Percentiles rank a stretch among this genome's conserved stretches.
These are phyloP conservation scores for Cyprinodon brontotheroides DNA, from an alignment of 2,113 vertebrate genomes.

Conservation along the genomic window DNA sequence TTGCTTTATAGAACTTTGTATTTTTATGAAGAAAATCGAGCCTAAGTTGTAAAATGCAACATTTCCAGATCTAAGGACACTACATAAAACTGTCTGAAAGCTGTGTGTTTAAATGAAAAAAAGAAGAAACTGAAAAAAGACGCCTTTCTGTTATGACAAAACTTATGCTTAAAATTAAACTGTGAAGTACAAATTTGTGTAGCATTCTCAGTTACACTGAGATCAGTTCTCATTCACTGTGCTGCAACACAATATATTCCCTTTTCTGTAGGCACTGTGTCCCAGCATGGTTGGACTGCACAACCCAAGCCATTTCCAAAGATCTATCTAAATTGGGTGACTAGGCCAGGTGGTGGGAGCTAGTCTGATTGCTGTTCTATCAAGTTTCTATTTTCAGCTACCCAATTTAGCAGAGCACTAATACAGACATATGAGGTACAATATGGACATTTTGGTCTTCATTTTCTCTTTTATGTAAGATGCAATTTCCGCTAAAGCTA, in stretches of 20 bases:
- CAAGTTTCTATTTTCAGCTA: slow-evolving; percentile 50
- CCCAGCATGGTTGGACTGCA: slow-evolving; percentile 27
- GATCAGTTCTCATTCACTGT: slow-evolving; percentile 63
- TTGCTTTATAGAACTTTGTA: background rate
- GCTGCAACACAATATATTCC: slow-evolving; percentile 37
- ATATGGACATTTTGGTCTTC: background rate
- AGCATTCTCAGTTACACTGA: slow-evolving; percentile 35
- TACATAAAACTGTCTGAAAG: slow-evolving; percentile 8
- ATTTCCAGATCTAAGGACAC: slow-evolving; percentile 22
- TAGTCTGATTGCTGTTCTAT: slow-evolving; percentile 14
- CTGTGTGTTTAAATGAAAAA: slow-evolving; percentile 23
- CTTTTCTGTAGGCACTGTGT: slow-evolving; percentile 59
- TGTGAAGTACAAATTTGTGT: slow-evolving; percentile 30
- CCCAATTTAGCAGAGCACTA: slow-evolving; percentile 20
- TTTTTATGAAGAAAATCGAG: background rate
- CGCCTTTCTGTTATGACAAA: background rate
- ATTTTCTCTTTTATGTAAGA: slow-evolving; percentile 9
- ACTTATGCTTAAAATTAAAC: slow-evolving; percentile 26
- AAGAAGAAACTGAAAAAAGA: slow-evolving; percentile 23
- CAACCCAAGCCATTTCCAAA: slow-evolving; percentile 41
- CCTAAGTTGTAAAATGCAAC: slow-evolving; percentile 8
- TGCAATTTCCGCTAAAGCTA: background rate
- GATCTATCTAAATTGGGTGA: slow-evolving; percentile 45
- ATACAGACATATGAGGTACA: slow-evolving; percentile 1
- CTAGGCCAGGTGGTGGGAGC: slow-evolving; percentile 17